Evolutionary conservation across 2,888 invertebrate genomes (phyloP), one percentile per base, ranked within the genome.

Genomic region (Eumerus sabulonum): DNA sequence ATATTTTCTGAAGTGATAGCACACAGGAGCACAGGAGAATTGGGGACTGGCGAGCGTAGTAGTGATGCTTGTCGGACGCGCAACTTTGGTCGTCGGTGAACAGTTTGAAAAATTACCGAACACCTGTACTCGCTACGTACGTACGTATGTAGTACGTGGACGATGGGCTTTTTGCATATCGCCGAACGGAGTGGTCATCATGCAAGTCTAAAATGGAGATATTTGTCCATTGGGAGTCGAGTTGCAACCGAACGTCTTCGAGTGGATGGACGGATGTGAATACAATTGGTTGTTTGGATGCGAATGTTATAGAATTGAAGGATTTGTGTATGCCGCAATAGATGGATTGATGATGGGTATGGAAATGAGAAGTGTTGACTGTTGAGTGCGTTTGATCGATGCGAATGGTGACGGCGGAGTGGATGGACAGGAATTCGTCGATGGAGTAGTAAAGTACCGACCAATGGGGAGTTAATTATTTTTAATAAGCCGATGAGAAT

Each of bases 21-120:
- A n/a, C 27, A 68, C n/a, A 40, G 38, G 27, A 51, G 13, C 47
- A 1, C n/a, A 27, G 36, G 38, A 16, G 36, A n/a, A 36, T 16
- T 36, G 27, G 9, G 45, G 56, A 68, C 16, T 42, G n/a, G 1
- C 14, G 7, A 45, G 27, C 36, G 17, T n/a, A n/a, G 27, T 27
- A n/a, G 27, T 27, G 27, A 27, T 40, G 11, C 9, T 7, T 13
- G 38, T 48, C 36, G 53, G n/a, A 44, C 16, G 27, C 16, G 27
- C 42, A 14, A 9, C 17, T 27, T n/a, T 11, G 17, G 18, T 13
- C 9, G 45, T 35, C 16, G 47, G 16, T 38, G 68, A 73, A 67
- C 77, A 67, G 63, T 74, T 79, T 81, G 81, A 81, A 81, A 81
- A 81, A 81, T 81, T 81, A 81, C 76, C 76, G 76, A 81, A 81